phyloP scores from a whole-genome alignment of 1,140 invertebrate species.

The Arion vulgaris region DNA sequence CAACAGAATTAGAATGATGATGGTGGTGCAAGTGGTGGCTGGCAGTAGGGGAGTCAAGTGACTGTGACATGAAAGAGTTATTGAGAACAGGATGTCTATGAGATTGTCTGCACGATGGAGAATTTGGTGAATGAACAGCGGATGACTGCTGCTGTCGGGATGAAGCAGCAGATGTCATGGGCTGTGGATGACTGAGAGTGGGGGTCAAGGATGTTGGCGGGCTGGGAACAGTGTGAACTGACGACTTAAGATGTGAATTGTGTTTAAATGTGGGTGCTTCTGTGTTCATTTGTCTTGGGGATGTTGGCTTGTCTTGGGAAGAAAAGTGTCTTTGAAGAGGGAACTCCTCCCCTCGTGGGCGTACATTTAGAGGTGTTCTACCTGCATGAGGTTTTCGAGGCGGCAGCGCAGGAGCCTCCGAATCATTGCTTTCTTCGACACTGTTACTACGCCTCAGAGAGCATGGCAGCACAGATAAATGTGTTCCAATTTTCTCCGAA shows the following conservation, averaged over 20 bases:
- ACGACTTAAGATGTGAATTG: not conserved
- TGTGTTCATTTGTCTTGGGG: not conserved
- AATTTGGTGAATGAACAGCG: not conserved
- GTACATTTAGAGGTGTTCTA: constrained; percentile 73
- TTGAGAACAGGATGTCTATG: not conserved
- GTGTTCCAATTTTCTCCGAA: not conserved
- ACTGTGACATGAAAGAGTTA: not conserved
- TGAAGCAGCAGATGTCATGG: not conserved
- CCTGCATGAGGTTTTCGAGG: constrained; percentile 84
- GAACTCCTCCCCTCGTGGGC: constrained; percentile 87
- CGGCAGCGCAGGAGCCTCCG: constrained; percentile 79
- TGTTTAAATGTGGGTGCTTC: constrained; percentile 29
- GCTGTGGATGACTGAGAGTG: not conserved
- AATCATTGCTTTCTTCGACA: constrained; percentile 7
- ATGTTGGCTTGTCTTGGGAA: not conserved
- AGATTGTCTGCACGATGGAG: not conserved
- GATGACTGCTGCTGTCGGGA: not conserved
- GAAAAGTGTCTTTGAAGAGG: constrained; percentile 76
- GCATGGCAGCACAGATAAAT: not conserved
- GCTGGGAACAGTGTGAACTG: not conserved
- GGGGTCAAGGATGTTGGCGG: not conserved
- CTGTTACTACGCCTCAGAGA: constrained; percentile 19
- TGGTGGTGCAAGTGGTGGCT: not conserved
- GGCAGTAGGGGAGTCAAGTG: not conserved
- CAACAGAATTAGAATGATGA: constrained; percentile 4